A percentile compares a stretch with the other conserved stretches of the same genome.
Conservation (phyloP, 2,113 vertebrate species). For the Cheirogaleus medius region DNA sequence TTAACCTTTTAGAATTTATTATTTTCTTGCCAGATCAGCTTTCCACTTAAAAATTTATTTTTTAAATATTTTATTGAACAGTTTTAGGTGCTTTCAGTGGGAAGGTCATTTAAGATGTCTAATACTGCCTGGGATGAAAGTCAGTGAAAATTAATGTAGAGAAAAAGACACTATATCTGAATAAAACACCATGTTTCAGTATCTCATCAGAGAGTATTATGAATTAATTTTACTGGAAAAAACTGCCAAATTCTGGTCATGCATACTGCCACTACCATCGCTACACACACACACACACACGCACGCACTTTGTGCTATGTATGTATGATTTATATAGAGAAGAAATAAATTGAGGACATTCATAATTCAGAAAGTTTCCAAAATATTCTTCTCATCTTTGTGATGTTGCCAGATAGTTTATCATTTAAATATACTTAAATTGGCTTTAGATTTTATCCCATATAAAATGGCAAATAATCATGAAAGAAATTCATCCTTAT, state of each 20-base stretch:
- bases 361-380: background rate
- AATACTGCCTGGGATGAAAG: background rate
- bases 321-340: background rate
- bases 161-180: background rate
- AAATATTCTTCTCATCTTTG: background rate
- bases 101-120: background rate
- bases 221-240: background rate
- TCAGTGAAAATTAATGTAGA: background rate
- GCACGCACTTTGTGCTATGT: background rate
- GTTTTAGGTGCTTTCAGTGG: background rate
- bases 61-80: background rate
- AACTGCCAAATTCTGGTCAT: background rate
- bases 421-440: background rate
- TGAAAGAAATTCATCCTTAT: background rate
- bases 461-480: background rate
- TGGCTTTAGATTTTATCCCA: background rate
- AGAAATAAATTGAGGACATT: background rate
- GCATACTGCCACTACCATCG: rapidly evolving
- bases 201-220: slow-evolving; percentile 13
- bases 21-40: background rate
- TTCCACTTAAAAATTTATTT: background rate
- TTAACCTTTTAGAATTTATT: background rate
- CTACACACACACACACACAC: background rate
- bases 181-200: background rate
- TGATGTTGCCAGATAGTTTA: background rate